Evolutionary conservation across 37 sponge, comb jelly and placozoan species (phyloP), one percentile per base, ranked within the genome.

Genomic region (Mnemiopsis leidyi): DNA sequence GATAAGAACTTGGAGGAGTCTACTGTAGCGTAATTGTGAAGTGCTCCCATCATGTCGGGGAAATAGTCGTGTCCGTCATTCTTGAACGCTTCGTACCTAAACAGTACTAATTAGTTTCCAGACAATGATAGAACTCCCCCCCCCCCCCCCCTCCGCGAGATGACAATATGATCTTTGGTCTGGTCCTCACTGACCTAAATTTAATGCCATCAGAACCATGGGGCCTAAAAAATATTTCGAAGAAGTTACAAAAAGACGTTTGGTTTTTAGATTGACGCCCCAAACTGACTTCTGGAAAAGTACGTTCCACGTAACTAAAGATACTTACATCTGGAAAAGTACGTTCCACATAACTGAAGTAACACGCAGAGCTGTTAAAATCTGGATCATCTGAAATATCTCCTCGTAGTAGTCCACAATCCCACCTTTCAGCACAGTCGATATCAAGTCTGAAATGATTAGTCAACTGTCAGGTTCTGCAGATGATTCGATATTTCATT

Each of bases 401-500:
- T 98, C 98, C 94, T 98, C 98, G 68, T 98, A 98, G 76, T 96
- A 96, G 92, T 98, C 98, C 94, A 85, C 16, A 32, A 94, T 28
- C 23, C 48, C 31, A 77, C 69, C 69, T 33, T 93, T 68, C 18
- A 93, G 76, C 18, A 93, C 38, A 13, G 69, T 38, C 18, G 73
- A 79, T 28, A 79, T 79, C 36, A 79, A 25, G 24, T 69, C 73
- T 48, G 61, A 48, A 48, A 48, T 48, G 13, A 48, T 18, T 48
- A 48, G 61, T 48, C 5, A n/a, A n/a, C n/a, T n/a, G n/a, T n/a
- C n/a, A n/a, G n/a, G n/a, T n/a, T n/a, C n/a, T n/a, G n/a, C n/a
- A n/a, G n/a, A n/a, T n/a, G n/a, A n/a, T n/a, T n/a, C n/a, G n/a
- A n/a, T n/a, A n/a, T n/a, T n/a, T n/a, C n/a, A n/a, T n/a, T n/a